Evolutionary conservation across 2,888 invertebrate genomes (phyloP).

Genomic region (Catocala fraxini): DNA sequence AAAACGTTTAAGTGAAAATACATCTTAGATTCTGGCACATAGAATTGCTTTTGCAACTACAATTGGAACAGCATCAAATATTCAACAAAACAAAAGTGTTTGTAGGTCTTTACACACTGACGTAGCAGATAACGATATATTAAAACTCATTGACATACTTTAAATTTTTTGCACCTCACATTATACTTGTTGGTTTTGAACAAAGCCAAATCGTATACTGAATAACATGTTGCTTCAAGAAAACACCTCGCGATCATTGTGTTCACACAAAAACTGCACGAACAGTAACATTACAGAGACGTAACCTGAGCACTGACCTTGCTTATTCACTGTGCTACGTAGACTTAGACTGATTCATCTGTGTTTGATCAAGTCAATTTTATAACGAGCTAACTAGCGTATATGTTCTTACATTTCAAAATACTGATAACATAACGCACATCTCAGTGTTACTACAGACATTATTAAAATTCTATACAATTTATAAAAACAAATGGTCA

Average conservation of each 20-base stretch:
- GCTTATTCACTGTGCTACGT: slow-evolving; percentile 52
- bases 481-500: slow-evolving; percentile 11
- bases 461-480: slow-evolving; percentile 1
- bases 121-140: slow-evolving; percentile 34
- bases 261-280: slow-evolving; percentile 48
- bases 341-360: slow-evolving; percentile 65
- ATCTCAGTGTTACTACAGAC: background rate
- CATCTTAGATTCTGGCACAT: slow-evolving; percentile 16
- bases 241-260: slow-evolving; percentile 65
- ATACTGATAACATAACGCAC: slow-evolving; percentile 8
- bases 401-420: slow-evolving; percentile 22
- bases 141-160: slow-evolving; percentile 48
- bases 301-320: slow-evolving; percentile 65
- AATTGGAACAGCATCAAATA: background rate
- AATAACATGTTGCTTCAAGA: slow-evolving; percentile 65
- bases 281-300: slow-evolving; percentile 51
- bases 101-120: slow-evolving; percentile 9
- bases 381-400: slow-evolving; percentile 37
- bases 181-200: slow-evolving; percentile 49
- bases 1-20: slow-evolving; percentile 17
- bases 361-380: slow-evolving; percentile 60
- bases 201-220: slow-evolving; percentile 62
- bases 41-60: slow-evolving; percentile 26
- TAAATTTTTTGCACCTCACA: slow-evolving; percentile 43
- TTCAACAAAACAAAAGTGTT: background rate